phyloP scores from a whole-genome alignment of 2,888 invertebrate genomes.

The Drosophila macrospina region DNA sequence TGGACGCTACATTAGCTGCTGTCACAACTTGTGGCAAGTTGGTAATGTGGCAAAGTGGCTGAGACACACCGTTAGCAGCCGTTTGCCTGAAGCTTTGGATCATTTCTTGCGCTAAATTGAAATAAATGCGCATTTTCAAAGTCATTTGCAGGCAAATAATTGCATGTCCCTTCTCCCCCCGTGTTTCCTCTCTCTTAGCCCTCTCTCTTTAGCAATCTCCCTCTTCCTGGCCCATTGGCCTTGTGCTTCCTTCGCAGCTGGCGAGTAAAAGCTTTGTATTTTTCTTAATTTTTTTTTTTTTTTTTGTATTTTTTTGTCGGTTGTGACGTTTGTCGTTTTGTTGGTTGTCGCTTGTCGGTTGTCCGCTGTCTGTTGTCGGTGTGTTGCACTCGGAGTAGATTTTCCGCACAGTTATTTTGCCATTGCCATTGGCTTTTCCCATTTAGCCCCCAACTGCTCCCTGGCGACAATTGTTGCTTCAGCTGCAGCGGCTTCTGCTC shows the following conservation, averaged over 20 bases:
- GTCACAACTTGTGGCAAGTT: slow-evolving; percentile 7
- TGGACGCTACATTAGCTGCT: slow-evolving; percentile 55
- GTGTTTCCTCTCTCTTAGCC: background rate
- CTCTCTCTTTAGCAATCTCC: background rate
- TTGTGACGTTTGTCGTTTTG: slow-evolving; percentile 15
- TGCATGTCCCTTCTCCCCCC: slow-evolving; percentile 19
- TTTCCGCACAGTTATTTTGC: slow-evolving; percentile 68
- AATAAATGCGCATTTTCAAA: slow-evolving; percentile 72
- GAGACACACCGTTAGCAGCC: slow-evolving; percentile 2
- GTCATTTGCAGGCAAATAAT: slow-evolving; percentile 72
- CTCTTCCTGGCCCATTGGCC: slow-evolving; percentile 1
- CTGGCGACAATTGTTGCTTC: slow-evolving; percentile 74
- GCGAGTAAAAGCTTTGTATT: slow-evolving; percentile 50
- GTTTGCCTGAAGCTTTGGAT: slow-evolving; percentile 12
- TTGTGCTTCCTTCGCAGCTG: slow-evolving; percentile 4
- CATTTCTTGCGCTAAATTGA: slow-evolving; percentile 53
- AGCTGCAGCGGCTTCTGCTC: slow-evolving; percentile 42
- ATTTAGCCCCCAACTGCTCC: slow-evolving; percentile 5
- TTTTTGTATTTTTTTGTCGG: too few species aligned
- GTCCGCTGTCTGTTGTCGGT: slow-evolving; percentile 18
- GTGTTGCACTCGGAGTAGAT: slow-evolving; percentile 45
- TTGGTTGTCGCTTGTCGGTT: slow-evolving; percentile 22
- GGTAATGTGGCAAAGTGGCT: slow-evolving; percentile 16
- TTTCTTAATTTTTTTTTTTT: slow-evolving; percentile 57
- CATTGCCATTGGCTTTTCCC: slow-evolving; percentile 47